Conservation (phyloP, 2,797 vertebrate genomes). For the Schizopygopsis malacanthus region DNA sequence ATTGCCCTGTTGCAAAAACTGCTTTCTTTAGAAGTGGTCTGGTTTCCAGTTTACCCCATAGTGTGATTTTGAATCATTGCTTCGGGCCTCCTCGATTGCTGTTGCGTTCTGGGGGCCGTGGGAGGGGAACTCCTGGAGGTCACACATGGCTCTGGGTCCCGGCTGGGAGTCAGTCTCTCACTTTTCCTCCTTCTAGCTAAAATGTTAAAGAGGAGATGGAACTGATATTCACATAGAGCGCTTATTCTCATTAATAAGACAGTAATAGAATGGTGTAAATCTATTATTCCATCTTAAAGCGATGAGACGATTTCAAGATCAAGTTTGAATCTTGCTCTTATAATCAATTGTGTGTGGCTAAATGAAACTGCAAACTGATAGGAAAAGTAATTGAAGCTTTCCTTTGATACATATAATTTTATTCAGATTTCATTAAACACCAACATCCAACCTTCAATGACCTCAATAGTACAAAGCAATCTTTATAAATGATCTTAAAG, state of each 20-base stretch:
- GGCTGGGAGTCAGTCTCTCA: background rate
- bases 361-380: constrained; percentile 26
- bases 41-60: background rate
- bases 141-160: background rate
- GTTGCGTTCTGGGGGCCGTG: background rate
- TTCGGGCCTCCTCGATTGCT: background rate
- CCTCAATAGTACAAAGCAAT: background rate
- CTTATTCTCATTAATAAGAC: background rate
- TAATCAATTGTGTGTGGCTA: constrained; percentile 37
- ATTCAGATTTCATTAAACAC: constrained; percentile 41
- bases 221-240: background rate
- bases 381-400: constrained; percentile 36
- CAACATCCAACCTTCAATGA: background rate
- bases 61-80: background rate
- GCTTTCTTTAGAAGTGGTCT: too few relatives aligned
- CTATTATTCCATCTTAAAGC: background rate
- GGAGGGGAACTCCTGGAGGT: background rate
- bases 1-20: too few relatives aligned
- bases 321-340: constrained; percentile 12
- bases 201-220: background rate
- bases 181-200: background rate
- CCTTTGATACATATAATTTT: constrained; percentile 36
- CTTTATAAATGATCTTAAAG: background rate
- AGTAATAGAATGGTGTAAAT: background rate
- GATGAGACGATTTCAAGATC: background rate